phyloP scores from a whole-genome alignment of 2,113 vertebrate species.

The Capreolus pygargus region DNA sequence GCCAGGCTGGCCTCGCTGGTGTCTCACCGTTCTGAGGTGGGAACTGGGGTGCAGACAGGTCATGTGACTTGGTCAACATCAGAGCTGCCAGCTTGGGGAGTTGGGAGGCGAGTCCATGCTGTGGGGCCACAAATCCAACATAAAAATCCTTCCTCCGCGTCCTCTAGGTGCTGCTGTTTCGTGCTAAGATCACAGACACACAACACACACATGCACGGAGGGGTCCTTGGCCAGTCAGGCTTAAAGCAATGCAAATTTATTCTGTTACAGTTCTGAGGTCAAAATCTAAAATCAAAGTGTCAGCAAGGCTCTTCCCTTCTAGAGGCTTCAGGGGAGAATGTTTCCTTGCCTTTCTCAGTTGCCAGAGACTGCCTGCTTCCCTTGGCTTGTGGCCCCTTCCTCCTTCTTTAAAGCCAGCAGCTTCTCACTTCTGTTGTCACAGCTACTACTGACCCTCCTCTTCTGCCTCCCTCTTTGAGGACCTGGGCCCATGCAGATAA shows the following conservation, averaged over 20 bases:
- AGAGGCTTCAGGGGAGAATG: no score
- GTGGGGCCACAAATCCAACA: not conserved
- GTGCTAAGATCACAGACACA: not conserved
- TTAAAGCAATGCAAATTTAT: not conserved
- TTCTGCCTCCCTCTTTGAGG: not conserved
- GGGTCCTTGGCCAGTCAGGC: not conserved
- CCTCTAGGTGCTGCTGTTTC: not conserved
- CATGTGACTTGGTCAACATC: not conserved
- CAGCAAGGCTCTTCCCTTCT: not conserved
- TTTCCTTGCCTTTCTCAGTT: not conserved
- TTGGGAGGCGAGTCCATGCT: not conserved
- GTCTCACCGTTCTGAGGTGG: not conserved
- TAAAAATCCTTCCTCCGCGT: not conserved
- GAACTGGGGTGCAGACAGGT: not conserved
- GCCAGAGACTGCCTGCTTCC: not conserved
- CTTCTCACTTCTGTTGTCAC: not conserved
- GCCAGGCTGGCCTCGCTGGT: fast-evolving
- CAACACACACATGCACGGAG: not conserved
- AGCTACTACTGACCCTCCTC: not conserved
- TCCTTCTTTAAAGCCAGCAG: not conserved
- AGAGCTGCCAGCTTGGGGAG: no score
- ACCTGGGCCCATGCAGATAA: not conserved
- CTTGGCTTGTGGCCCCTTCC: not conserved
- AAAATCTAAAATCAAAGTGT: not conserved
- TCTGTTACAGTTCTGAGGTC: not conserved